Percentiles rank a stretch among this genome's conserved stretches.
Conservation (phyloP, 2,113 vertebrate genomes). For the Oxyruncus cristatus region DNA sequence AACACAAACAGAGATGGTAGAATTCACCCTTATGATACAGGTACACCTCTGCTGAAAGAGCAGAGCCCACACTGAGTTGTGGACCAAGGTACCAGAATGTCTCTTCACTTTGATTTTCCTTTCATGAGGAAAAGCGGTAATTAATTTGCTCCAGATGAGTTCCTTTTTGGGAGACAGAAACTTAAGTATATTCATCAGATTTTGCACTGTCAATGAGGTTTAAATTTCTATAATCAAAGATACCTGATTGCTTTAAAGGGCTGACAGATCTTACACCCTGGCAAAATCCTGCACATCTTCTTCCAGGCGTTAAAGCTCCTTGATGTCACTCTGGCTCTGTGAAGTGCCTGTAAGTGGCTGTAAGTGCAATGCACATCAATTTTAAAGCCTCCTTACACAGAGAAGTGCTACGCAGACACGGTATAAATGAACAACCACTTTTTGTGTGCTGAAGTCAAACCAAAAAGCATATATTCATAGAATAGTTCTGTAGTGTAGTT, state of each 20-base stretch:
- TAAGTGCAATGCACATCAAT: constrained; percentile 18
- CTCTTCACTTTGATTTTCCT: background rate
- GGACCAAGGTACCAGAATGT: background rate
- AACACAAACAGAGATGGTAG: background rate
- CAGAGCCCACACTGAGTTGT: background rate
- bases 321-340: background rate
- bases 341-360: constrained; percentile 15
- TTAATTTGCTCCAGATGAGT: background rate
- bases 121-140: background rate
- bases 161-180: background rate
- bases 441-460: background rate
- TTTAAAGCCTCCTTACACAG: constrained; percentile 8
- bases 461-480: background rate
- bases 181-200: background rate
- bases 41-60: background rate
- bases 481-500: background rate
- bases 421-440: constrained; percentile 9
- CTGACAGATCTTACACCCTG: background rate
- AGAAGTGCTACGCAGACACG: background rate
- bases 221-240: constrained; percentile 6
- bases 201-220: background rate
- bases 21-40: background rate
- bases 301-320: background rate
- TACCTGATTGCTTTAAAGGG: background rate
- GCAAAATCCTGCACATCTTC: background rate